Conservation (phyloP, 2,888 invertebrate species). For the Caenorhabditis becei region DNA sequence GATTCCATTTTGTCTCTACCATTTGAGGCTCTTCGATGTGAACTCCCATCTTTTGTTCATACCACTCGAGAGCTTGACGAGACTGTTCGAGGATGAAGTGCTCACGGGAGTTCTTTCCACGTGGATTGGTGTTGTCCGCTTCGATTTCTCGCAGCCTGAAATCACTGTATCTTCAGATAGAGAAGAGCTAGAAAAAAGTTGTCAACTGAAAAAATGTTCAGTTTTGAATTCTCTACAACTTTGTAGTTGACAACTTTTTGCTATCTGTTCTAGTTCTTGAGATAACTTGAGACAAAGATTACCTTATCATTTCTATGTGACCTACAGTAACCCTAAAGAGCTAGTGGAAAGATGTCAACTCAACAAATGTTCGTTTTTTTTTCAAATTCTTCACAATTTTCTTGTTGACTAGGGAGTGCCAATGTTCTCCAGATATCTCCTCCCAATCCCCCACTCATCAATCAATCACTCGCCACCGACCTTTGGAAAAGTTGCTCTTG, state of each 20-base stretch:
- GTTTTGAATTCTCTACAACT: no score
- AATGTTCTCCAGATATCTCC: slow-evolving; percentile 1
- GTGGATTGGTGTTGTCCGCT: slow-evolving; percentile 54
- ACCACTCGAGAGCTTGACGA: slow-evolving; percentile 66
- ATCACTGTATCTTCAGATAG: not conserved
- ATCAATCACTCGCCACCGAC: slow-evolving; percentile 46
- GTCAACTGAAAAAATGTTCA: not conserved
- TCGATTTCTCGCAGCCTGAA: slow-evolving; percentile 67
- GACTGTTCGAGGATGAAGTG: slow-evolving; percentile 58
- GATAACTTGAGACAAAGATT: no score
- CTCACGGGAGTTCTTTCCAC: slow-evolving; percentile 43
- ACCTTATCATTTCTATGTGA: no score
- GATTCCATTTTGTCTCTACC: slow-evolving; percentile 72
- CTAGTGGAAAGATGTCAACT: no score
- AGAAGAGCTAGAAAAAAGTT: no score
- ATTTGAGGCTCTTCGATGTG: slow-evolving; percentile 62
- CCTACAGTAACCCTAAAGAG: no score
- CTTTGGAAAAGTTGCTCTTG: slow-evolving; percentile 72
- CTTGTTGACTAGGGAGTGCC: no score
- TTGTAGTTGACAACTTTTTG: no score
- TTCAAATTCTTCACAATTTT: no score
- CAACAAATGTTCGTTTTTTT: no score
- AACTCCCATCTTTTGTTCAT: slow-evolving; percentile 71
- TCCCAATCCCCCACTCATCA: not conserved
- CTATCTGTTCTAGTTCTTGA: no score